Evolutionary conservation across 2,797 vertebrate species (phyloP).

Genomic region (Chanos chanos): DNA sequence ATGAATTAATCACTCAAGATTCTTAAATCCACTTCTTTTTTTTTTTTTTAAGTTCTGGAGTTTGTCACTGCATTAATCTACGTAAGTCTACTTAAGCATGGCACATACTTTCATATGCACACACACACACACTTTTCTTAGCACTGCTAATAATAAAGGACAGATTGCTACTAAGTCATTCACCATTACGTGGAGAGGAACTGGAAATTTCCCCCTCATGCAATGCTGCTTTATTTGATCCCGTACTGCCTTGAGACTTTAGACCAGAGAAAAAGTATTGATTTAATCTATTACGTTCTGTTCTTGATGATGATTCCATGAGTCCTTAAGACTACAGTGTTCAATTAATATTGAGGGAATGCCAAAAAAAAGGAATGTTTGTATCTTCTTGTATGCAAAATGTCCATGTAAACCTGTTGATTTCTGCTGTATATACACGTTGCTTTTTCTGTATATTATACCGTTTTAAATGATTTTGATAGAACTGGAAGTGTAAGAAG

Average conservation of each 20-base stretch:
- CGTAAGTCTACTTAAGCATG: no score
- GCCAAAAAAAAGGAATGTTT: conserved; percentile 30
- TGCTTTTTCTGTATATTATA: conserved; percentile 32
- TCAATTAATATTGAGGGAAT: conserved; percentile 6
- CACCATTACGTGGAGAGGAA: conserved; percentile 17
- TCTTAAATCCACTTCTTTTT: no score
- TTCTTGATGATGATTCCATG: neutral
- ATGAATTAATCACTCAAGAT: no score
- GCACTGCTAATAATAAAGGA: no score
- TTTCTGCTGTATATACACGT: conserved; percentile 4
- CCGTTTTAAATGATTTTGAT: conserved; percentile 12
- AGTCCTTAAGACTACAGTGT: neutral
- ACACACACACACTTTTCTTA: no score
- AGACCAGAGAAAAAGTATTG: conserved; percentile 4
- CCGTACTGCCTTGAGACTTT: conserved; percentile 32
- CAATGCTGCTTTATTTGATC: conserved; percentile 44
- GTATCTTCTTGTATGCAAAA: conserved; percentile 11
- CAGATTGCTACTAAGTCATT: conserved; percentile 19
- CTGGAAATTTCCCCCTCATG: conserved; percentile 17
- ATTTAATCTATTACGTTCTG: neutral
- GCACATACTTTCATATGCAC: no score
- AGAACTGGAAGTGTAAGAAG: conserved; percentile 25
- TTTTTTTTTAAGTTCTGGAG: no score
- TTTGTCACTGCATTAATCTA: no score
- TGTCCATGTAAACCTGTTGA: conserved; percentile 11